Base-by-base conservation (phyloP, 2,888 invertebrate species). In the Caenorhabditis becei region DNA sequence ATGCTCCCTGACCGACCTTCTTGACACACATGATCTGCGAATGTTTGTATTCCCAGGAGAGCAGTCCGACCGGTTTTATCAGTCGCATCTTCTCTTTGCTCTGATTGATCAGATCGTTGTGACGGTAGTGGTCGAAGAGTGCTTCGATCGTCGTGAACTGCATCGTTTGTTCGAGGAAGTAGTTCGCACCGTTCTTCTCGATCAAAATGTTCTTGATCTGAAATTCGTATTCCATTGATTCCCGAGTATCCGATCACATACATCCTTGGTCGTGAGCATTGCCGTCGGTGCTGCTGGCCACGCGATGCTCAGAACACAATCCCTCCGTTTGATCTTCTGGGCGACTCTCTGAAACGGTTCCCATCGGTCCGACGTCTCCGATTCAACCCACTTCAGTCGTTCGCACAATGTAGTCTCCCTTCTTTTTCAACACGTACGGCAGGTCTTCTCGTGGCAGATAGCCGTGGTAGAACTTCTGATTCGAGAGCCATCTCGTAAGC, bases 1-100 rank as follows among this genome's bases (percentile, higher is more conserved):
- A 82, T 2, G 74, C 78, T 35, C 82, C 82, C 44, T 82, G 67
- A 4, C 82, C 82, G 16, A 82, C 74, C 58, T 82, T 82, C 23
- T 78, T 77, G 11, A 47, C 14, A 37, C 72, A 58, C 8, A 5
- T 2, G 10, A 82, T 65, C 24, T 77, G 72, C 11, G 63, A 56
- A 37, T 82, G 77, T 37, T 44, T 58, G 69, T 49, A 82, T 32
- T 82, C 81, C 81, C 81, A 82, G 2, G 59, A 67, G 14, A 58
- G 32, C 16, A 69, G 41, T 16, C 51, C 41, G 20, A 72, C 41
- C 3, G 81, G 47, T 41, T 65, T 51, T 2, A 61, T 16, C 32
- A 80, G 35, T 47, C 51, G 47, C 2, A 66, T 59, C 24, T 24
- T 24, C 4, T 49, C 63, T 10, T 75, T 58, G 20, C 18, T 53